These are phyloP conservation scores for Prorops nasuta DNA, from an alignment of 1,140 invertebrate species.

Conservation along the genomic window DNA sequence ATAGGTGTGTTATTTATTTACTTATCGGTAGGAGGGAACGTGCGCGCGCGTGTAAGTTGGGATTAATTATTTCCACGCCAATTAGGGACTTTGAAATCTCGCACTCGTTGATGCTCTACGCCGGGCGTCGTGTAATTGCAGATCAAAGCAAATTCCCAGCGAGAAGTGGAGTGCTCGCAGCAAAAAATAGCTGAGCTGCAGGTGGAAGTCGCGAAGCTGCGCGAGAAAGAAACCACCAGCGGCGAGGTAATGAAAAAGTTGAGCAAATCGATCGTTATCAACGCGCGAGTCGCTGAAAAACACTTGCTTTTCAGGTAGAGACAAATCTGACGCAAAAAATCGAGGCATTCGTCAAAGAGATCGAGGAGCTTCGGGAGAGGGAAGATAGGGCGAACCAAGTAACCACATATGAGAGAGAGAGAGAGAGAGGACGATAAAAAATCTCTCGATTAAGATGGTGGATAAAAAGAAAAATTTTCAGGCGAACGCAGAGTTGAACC, in stretches of 20 bases:
- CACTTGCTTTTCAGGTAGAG: conserved; percentile 1
- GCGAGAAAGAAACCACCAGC: background rate
- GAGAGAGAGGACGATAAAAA: conserved; percentile 1
- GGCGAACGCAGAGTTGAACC: background rate
- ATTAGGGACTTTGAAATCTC: no score
- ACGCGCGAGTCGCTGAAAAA: background rate
- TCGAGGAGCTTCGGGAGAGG: conserved; percentile 4
- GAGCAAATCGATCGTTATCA: background rate
- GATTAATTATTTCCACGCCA: no score
- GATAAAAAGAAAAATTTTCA: background rate
- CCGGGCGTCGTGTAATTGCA: no score
- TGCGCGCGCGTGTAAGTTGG: no score
- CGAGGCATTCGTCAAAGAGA: background rate
- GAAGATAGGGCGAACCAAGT: conserved; percentile 1
- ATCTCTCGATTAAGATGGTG: background rate
- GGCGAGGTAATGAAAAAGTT: background rate
- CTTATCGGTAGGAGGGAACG: no score
- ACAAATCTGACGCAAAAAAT: no score
- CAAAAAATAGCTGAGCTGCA: background rate
- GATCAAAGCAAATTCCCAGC: no score
- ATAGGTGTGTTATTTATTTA: no score
- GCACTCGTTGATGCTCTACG: no score
- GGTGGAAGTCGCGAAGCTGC: background rate
- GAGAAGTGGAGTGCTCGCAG: conserved; percentile 8
- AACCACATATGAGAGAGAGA: conserved; percentile 2